A percentile compares a stretch with the other conserved stretches of the same genome.
Evolutionary conservation across 1,140 invertebrate species (phyloP).

Genomic region (Ridgeia piscesae): DNA sequence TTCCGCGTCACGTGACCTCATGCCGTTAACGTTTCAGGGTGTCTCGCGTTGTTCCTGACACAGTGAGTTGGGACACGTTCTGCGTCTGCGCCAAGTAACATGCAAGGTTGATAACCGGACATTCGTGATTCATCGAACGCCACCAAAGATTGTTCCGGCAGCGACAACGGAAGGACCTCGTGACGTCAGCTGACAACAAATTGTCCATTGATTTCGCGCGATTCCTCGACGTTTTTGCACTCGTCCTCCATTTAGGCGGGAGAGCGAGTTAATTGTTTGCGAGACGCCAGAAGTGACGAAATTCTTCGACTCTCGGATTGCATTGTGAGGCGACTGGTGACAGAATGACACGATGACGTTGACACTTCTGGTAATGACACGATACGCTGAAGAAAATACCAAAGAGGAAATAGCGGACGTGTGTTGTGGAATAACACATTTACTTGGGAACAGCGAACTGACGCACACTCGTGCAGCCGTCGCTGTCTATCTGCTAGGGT

Average conservation of each 20-base stretch:
- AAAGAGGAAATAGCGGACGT: background rate
- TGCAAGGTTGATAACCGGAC: background rate
- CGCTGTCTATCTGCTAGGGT: too few species aligned
- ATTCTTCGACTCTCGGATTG: background rate
- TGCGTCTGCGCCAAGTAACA: background rate
- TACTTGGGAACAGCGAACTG: background rate
- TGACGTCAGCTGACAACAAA: background rate
- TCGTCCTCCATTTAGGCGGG: background rate
- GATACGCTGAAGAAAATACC: background rate
- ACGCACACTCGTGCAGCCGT: background rate
- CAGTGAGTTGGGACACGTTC: background rate
- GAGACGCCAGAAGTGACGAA: background rate
- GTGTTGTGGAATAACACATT: background rate
- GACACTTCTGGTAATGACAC: background rate
- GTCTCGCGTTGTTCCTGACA: background rate
- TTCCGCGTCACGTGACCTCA: background rate
- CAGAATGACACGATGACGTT: background rate
- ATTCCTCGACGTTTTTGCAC: background rate
- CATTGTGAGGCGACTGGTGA: background rate
- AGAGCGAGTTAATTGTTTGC: background rate
- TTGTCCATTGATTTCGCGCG: background rate
- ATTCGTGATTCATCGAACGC: background rate
- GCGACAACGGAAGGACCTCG: background rate
- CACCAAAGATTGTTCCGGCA: background rate
- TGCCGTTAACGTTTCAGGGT: background rate